Base-by-base conservation (phyloP, 1,140 invertebrate genomes). In the Drosophila chauvacae region DNA sequence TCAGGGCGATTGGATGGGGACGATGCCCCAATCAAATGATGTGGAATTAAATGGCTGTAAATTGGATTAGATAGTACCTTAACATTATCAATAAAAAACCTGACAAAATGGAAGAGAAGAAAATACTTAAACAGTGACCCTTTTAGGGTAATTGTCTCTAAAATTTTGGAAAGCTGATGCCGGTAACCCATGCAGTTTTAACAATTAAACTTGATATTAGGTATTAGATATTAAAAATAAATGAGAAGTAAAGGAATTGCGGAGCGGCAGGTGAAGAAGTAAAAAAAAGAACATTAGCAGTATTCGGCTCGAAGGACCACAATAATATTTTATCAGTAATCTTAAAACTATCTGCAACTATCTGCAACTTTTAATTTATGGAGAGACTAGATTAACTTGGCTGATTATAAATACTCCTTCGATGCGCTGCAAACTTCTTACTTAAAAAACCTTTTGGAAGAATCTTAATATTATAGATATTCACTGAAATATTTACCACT, bases 1-100 rank as follows among this genome's bases (percentile, higher is more conserved):
- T 77, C 10, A 53, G 39, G 57, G 57, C 53, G 53, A 64, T 42
- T 39, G 41, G 45, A 37, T 56, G 61, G 74, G 55, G 41, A 45
- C 59, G 53, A 57, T 45, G 64, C 60, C 26, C 71, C 20, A 61
- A 23, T n/a, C 53, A 44, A 37, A 23, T 61, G 7, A 45, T 39
- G 23, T 20, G 7, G 16, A 37, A 35, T 58, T 59, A 33, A 64
- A 61, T 18, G 28, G 41, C 44, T 53, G 50, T n/a, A 28, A 58
- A 42, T 47, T 44, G 35, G 23, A 23, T 63, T 63, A 20, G 14
- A 26, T 1, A 14, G 41, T n/a, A 18, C 3, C 7, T 16, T 10
- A 39, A 39, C n/a, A 23, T 39, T 7, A 0, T 6, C 13, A 3
- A 18, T 11, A 14, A 5, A 57, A 35, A 35, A 4, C 30, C 30